Conservation (phyloP, 2,888 invertebrate species). For the Cephus pulcher region DNA sequence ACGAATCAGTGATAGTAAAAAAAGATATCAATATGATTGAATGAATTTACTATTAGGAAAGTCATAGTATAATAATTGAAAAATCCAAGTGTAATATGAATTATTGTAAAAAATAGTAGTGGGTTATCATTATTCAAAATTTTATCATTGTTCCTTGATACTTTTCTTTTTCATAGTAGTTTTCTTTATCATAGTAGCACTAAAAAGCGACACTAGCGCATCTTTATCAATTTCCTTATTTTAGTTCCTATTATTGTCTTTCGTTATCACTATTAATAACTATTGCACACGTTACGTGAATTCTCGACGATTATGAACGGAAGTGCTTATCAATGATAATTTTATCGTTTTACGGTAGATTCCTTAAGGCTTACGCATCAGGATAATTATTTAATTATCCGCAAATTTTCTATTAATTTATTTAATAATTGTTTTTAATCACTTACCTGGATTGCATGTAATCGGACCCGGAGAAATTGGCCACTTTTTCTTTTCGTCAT, state of each 20-base stretch:
- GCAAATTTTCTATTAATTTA: neutral
- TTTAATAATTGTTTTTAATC: neutral
- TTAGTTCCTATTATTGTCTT: neutral
- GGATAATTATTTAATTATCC: neutral
- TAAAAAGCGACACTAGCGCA: neutral
- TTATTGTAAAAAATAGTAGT: neutral
- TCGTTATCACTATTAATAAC: neutral
- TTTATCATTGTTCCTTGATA: neutral
- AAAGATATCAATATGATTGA: neutral
- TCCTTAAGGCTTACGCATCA: neutral
- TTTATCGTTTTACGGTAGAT: neutral
- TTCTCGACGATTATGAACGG: neutral
- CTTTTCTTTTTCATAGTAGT: too few species aligned
- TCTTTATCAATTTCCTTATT: neutral
- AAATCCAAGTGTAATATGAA: neutral
- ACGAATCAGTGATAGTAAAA: neutral
- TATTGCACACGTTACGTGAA: neutral
- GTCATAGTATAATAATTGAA: neutral
- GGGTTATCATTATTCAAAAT: neutral
- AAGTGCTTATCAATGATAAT: neutral
- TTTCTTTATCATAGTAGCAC: neutral
- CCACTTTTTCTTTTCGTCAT: conserved; percentile 8
- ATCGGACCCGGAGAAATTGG: conserved; percentile 28
- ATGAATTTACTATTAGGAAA: neutral
- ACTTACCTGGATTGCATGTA: conserved; percentile 20